Evolutionary conservation across 2,888 invertebrate genomes (phyloP).

Genomic region (Agrotis exclamationis): DNA sequence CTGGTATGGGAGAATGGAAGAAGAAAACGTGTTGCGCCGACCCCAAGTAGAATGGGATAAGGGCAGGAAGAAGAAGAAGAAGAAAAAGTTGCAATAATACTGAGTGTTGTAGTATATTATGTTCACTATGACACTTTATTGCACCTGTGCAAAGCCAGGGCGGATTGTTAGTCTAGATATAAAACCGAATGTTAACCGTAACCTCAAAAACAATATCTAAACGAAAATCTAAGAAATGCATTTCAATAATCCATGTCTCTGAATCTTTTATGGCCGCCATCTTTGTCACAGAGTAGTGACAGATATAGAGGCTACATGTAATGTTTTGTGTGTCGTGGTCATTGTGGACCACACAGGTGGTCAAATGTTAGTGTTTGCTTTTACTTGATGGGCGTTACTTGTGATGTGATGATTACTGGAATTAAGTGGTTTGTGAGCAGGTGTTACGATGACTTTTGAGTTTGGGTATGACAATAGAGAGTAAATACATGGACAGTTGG

Average conservation of each 20-base stretch:
- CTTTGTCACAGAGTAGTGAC: conserved; percentile 71
- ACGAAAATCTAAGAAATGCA: conserved; percentile 46
- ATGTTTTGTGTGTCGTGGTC: conserved; percentile 33
- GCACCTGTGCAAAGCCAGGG: too few relatives aligned
- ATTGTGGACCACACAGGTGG: conserved; percentile 56
- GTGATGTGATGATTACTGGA: conserved; percentile 51
- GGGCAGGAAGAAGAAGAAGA: too few relatives aligned
- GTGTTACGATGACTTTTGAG: conserved; percentile 22
- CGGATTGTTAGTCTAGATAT: too few relatives aligned
- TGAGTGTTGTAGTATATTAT: too few relatives aligned
- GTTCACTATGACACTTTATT: too few relatives aligned
- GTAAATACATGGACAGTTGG: background rate
- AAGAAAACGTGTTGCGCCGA: too few relatives aligned
- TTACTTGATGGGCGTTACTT: conserved; percentile 42
- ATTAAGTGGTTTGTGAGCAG: conserved; percentile 45
- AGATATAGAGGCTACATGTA: conserved; percentile 51
- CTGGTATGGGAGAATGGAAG: too few relatives aligned
- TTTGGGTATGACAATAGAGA: conserved; percentile 1
- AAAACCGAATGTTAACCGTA: background rate
- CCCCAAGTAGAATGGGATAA: too few relatives aligned
- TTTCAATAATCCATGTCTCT: conserved; percentile 79
- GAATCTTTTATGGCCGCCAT: conserved; percentile 82
- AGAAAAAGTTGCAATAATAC: too few relatives aligned
- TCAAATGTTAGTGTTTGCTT: conserved; percentile 47
- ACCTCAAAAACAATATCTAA: conserved; percentile 6